Evolutionary conservation across 1,140 invertebrate species (phyloP).

Genomic region (Drosophila willistoni): DNA sequence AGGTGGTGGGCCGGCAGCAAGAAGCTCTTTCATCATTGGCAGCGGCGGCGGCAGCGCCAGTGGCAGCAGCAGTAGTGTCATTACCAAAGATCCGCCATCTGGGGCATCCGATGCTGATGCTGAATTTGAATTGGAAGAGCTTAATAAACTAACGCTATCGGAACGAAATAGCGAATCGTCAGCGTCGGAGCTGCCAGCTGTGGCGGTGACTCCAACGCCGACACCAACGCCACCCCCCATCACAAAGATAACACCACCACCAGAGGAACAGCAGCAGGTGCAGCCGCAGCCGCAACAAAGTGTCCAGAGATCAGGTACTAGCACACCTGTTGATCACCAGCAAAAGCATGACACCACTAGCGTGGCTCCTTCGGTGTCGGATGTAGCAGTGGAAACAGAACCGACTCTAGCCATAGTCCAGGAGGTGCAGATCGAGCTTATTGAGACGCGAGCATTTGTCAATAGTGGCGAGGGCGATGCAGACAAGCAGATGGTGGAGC

Average conservation of each 20-base stretch:
- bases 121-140: conserved; percentile 54
- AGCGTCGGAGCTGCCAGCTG: conserved; percentile 41
- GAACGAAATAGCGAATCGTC: conserved; percentile 53
- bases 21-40: conserved; percentile 3
- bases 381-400: neutral
- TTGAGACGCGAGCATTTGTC: conserved; percentile 39
- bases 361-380: neutral
- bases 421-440: conserved; percentile 74
- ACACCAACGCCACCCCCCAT: conserved; percentile 54
- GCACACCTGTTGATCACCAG: conserved; percentile 3
- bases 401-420: conserved; percentile 39
- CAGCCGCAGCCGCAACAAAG: neutral
- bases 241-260: conserved; percentile 58
- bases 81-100: conserved; percentile 56
- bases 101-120: conserved; percentile 37
- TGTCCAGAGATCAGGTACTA: neutral
- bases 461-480: conserved; percentile 6
- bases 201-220: conserved; percentile 29
- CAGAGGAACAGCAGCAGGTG: conserved; percentile 26
- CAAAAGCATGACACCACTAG: conserved; percentile 15
- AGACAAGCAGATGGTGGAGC: conserved; percentile 21
- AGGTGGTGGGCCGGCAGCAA: neutral
- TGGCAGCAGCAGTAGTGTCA: conserved; percentile 24
- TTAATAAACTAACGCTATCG: conserved; percentile 47
- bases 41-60: conserved; percentile 15